Evolutionary conservation across 2,888 invertebrate genomes (phyloP), one percentile per base, ranked within the genome.

Genomic region (Drosophila kambysellisi): DNA sequence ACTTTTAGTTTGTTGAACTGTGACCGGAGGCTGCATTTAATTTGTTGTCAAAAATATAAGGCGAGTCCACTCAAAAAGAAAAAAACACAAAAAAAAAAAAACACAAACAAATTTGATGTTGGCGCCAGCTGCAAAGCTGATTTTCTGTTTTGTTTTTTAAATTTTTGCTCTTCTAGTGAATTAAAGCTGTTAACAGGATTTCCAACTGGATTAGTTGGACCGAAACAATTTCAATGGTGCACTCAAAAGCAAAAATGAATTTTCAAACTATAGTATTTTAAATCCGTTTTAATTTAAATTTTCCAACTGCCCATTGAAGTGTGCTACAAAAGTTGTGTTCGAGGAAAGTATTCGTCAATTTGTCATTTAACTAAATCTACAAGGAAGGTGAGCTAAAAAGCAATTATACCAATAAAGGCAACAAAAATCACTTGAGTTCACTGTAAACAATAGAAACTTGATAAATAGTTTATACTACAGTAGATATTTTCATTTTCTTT

Each of bases 1-100:
- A 85, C 89, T 85, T 85, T 88, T 79, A 70, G 85, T 89, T 85
- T 89, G 88, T 85, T 85, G 85, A 85, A 85, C 85, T 85, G 85
- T 76, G 82, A 79, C 68, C 85, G 79, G 60, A 62, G 71, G 43
- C 83, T 69, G 76, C 74, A 51, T 75, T 82, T 87, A 85, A 89
- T 83, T 87, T 72, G 88, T 76, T 85, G 88, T 61, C 76, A 66
- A 70, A 65, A 74, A 56, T 52, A 68, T 52, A 54, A 46, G 64
- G 61, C 74, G 56, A 17, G 15, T 15, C 20, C n/a, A 15, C 9
- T 39, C 3, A 54, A 29, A 17, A 29, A 35, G 35, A 20, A 8
- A 30, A 39, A 39, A 8, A 15, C n/a, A 12, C 20, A 4, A 51
- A 66, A 59, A 41, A 52, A 70, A 62, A 51, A 53, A n/a, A n/a